A percentile compares a stretch with the other conserved stretches of the same genome.
Evolutionary conservation across 2,113 vertebrate species (phyloP).

Genomic region (Corythoichthys intestinalis): DNA sequence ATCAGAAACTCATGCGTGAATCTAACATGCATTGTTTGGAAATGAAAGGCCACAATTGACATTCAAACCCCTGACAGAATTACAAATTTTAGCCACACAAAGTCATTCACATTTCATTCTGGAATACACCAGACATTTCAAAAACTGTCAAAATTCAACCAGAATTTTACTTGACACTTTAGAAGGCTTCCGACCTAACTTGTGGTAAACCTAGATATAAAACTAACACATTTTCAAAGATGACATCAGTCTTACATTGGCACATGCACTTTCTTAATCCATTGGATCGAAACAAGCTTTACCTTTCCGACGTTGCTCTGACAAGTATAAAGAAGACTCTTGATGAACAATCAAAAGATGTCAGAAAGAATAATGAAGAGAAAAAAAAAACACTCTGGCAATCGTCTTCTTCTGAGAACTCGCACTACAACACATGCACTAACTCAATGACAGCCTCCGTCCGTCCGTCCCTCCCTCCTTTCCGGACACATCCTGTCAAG

Average conservation of each 20-base stretch:
- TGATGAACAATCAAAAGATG: neutral
- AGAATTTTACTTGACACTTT: too few species aligned
- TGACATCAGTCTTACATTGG: neutral
- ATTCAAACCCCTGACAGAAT: too few species aligned
- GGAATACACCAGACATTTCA: too few species aligned
- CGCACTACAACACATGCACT: conserved; percentile 4
- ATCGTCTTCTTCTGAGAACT: conserved; percentile 13
- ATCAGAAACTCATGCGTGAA: too few species aligned
- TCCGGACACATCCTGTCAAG: neutral
- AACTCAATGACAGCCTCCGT: conserved; percentile 16
- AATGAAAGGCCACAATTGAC: too few species aligned
- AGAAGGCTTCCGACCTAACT: too few species aligned
- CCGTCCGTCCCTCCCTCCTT: neutral
- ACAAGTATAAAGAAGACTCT: neutral
- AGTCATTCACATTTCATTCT: too few species aligned
- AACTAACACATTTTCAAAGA: neutral
- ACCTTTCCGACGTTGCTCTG: conserved; percentile 28
- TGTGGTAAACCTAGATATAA: neutral
- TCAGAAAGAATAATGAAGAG: neutral
- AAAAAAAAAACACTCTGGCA: neutral
- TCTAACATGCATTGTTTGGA: too few species aligned
- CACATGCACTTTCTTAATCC: neutral
- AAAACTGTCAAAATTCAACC: too few species aligned
- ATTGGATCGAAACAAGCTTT: neutral
- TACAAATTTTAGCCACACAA: too few species aligned